phyloP scores from a whole-genome alignment of 2,113 vertebrate genomes.

The Zosterops lateralis region DNA sequence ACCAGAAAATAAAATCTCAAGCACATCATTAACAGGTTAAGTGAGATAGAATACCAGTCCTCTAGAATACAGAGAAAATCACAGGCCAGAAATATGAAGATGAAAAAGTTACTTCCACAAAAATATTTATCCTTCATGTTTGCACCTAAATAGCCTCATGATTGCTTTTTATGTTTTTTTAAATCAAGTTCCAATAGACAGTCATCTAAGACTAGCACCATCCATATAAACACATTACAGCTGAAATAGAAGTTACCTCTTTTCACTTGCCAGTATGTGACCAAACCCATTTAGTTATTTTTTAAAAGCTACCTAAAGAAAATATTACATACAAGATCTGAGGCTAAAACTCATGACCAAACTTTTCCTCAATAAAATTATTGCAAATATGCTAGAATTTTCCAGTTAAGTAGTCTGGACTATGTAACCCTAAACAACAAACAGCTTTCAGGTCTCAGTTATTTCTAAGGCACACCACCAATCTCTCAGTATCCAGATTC shows the following conservation, averaged over 20 bases:
- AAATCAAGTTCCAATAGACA: background rate
- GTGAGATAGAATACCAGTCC: background rate
- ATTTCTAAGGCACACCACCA: background rate
- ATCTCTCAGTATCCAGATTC: background rate
- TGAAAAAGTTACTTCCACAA: background rate
- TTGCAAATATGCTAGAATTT: background rate
- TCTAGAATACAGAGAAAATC: background rate
- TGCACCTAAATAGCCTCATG: background rate
- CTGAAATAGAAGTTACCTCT: background rate
- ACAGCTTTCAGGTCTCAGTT: background rate
- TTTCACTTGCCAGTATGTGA: background rate
- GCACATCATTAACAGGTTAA: background rate
- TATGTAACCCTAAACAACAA: background rate
- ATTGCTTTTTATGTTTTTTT: background rate
- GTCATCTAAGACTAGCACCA: background rate
- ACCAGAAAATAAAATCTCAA: constrained; percentile 14
- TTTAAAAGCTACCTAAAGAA: background rate
- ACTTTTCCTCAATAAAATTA: background rate
- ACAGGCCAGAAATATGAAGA: background rate
- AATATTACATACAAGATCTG: background rate
- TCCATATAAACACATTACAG: background rate
- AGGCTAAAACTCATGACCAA: background rate
- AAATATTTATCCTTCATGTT: background rate
- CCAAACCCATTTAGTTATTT: background rate
- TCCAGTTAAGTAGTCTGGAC: background rate